Percentiles rank a stretch among this genome's conserved stretches.
phyloP scores from a whole-genome alignment of 2,113 vertebrate genomes.

The Colistium nudipinnis region DNA sequence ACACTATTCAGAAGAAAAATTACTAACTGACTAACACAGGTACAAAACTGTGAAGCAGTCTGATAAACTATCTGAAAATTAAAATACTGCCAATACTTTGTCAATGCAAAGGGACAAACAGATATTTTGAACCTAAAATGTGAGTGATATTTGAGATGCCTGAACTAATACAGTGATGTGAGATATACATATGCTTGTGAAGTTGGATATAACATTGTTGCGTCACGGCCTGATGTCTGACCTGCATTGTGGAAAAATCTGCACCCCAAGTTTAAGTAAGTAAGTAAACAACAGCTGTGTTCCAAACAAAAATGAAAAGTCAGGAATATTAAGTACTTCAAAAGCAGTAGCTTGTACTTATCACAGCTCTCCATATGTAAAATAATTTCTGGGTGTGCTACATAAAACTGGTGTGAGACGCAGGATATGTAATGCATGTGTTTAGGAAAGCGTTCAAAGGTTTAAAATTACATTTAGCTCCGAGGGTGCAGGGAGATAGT shows the following conservation, averaged over 20 bases:
- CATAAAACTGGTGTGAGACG: conserved; percentile 57
- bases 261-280: not conserved
- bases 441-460: conserved; percentile 69
- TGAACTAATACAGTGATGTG: not conserved
- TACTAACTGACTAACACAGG: conserved; percentile 20
- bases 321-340: not conserved
- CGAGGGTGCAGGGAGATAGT: conserved; percentile 34
- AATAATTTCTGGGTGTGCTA: conserved; percentile 42
- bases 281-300: not conserved
- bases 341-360: conserved; percentile 29
- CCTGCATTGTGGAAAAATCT: conserved; percentile 8
- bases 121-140: not conserved
- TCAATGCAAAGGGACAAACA: not conserved
- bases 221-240: not conserved
- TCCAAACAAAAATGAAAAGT: not conserved
- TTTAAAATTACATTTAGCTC: conserved; percentile 77
- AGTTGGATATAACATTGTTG: not conserved
- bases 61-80: not conserved
- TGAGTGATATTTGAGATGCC: not conserved
- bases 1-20: conserved; percentile 65
- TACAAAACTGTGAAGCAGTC: not conserved
- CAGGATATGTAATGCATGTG: conserved; percentile 50
- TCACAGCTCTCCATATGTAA: conserved; percentile 27
- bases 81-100: too few relatives aligned
- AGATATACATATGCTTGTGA: not conserved